Evolutionary conservation across 2,888 invertebrate genomes (phyloP).

Genomic region (Synergus gifuensis): DNA sequence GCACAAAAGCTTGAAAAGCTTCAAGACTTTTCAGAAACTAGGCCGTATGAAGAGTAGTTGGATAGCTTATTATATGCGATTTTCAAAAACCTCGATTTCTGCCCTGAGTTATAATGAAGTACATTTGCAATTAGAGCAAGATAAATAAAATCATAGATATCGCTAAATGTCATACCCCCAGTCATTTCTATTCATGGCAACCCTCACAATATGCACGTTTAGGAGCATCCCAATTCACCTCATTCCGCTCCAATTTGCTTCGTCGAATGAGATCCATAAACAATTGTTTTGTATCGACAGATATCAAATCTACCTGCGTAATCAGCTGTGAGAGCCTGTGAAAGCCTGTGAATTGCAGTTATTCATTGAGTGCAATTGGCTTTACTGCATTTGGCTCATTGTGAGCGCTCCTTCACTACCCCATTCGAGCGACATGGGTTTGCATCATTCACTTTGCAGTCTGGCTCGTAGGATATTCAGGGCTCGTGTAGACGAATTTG

Average conservation of each 20-base stretch:
- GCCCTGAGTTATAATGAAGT: neutral
- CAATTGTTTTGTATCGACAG: slow-evolving; percentile 40
- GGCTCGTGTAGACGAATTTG: slow-evolving; percentile 47
- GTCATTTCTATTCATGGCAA: slow-evolving; percentile 28
- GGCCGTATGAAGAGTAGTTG: too few species aligned
- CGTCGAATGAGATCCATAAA: slow-evolving; percentile 32
- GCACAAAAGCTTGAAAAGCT: neutral
- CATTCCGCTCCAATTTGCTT: slow-evolving; percentile 28
- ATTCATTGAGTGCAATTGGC: slow-evolving; percentile 39
- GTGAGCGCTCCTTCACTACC: slow-evolving; percentile 17
- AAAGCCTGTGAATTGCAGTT: slow-evolving; percentile 36
- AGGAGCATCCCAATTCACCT: slow-evolving; percentile 25
- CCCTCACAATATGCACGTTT: slow-evolving; percentile 1
- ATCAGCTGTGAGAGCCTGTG: slow-evolving; percentile 20
- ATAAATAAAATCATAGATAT: neutral
- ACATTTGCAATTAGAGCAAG: neutral
- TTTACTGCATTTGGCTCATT: slow-evolving; percentile 27
- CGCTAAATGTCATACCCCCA: neutral
- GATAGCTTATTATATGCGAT: too few species aligned
- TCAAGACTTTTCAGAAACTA: neutral
- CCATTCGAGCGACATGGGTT: slow-evolving; percentile 26
- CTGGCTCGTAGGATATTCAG: slow-evolving; percentile 44
- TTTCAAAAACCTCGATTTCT: too few species aligned
- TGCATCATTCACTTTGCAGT: slow-evolving; percentile 42
- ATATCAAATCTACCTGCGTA: slow-evolving; percentile 29